A percentile compares a stretch with the other conserved stretches of the same genome.
Evolutionary conservation across 1,140 invertebrate species (phyloP).

Genomic region (Papilio polyxenes): DNA sequence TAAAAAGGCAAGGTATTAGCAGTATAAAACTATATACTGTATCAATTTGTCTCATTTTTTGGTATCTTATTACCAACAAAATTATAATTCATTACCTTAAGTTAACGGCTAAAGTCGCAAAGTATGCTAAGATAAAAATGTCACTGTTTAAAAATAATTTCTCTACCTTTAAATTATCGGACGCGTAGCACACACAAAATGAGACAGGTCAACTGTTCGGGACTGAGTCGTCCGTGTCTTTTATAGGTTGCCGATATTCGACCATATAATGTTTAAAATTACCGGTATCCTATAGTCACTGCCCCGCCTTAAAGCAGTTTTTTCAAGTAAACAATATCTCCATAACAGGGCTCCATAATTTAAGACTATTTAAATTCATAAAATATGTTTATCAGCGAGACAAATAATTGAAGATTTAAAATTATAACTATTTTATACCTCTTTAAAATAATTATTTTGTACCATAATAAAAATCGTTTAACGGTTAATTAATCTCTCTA

Average conservation of each 20-base stretch:
- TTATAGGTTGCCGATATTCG: constrained; percentile 67
- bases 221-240: constrained; percentile 59
- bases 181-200: constrained; percentile 55
- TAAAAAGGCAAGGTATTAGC: no score
- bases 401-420: background rate
- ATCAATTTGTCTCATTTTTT: background rate
- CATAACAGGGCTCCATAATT: constrained; percentile 46
- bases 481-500: background rate
- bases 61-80: background rate
- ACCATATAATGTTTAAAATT: constrained; percentile 49
- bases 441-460: no score
- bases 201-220: constrained; percentile 56
- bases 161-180: constrained; percentile 56
- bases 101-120: background rate
- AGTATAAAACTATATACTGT: no score
- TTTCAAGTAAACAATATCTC: background rate
- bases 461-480: background rate
- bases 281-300: constrained; percentile 44
- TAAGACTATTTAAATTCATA: constrained; percentile 62
- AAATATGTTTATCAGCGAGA: constrained; percentile 30
- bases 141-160: constrained; percentile 39
- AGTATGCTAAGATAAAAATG: background rate
- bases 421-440: background rate
- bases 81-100: no score
- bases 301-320: constrained; percentile 51